Percentiles rank a stretch among this genome's conserved stretches.
These are phyloP conservation scores for Brachyrhaphis roseni DNA, from an alignment of 2,797 vertebrate species.

Conservation along the genomic window DNA sequence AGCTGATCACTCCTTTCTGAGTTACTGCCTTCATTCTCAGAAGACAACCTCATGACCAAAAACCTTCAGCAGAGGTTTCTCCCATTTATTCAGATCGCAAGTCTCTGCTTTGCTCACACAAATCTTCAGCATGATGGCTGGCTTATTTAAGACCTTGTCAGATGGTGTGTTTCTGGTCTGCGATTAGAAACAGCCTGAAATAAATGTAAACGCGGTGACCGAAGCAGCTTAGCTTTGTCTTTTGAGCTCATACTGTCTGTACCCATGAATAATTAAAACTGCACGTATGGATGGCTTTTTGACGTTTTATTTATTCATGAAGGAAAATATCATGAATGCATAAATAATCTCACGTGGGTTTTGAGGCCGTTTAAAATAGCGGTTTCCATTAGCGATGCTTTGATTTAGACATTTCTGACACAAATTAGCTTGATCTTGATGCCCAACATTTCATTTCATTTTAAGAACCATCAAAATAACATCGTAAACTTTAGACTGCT, in stretches of 20 bases:
- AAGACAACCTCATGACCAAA: neutral
- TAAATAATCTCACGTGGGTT: neutral
- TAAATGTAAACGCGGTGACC: slow-evolving; percentile 12
- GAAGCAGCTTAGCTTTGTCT: slow-evolving; percentile 10
- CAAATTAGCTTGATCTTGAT: neutral
- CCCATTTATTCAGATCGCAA: neutral
- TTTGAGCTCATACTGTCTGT: neutral
- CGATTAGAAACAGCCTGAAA: neutral
- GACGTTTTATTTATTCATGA: neutral
- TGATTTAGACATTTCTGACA: neutral
- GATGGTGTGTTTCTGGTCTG: slow-evolving; percentile 3
- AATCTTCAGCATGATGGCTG: slow-evolving; percentile 51
- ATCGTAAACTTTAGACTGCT: neutral
- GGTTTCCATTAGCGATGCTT: neutral
- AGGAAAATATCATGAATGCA: neutral
- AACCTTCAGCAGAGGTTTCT: neutral
- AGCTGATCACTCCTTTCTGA: neutral
- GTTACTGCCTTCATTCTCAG: neutral
- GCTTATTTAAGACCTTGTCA: slow-evolving; percentile 27
- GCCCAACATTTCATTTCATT: neutral
- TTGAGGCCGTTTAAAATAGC: neutral
- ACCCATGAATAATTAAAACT: neutral
- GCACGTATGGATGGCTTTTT: slow-evolving; percentile 1
- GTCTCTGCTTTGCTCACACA: slow-evolving; percentile 22
- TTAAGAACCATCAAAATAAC: neutral